Evolutionary conservation across 2,888 invertebrate species (phyloP).

Genomic region (Leuctra nigra): DNA sequence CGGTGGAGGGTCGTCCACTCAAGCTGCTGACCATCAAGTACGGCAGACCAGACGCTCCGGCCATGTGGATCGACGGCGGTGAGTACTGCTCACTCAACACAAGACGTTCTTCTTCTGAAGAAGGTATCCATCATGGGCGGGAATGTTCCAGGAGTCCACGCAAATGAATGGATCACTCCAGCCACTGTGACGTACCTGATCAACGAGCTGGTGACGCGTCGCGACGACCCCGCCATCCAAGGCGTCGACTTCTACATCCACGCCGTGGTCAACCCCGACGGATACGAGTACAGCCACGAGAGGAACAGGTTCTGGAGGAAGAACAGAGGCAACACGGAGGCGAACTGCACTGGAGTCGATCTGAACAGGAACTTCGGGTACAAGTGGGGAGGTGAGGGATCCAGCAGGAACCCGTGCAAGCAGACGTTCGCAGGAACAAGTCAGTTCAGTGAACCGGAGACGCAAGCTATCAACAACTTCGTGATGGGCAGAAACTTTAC

Average conservation of each 20-base stretch:
- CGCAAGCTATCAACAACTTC: conserved; percentile 55
- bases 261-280: conserved; percentile 75
- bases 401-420: conserved; percentile 73
- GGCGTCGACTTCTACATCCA: conserved; percentile 61
- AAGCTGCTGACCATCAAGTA: conserved; percentile 48
- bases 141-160: conserved; percentile 77
- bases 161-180: conserved; percentile 84
- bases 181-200: conserved; percentile 72
- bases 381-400: conserved; percentile 80
- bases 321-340: conserved; percentile 46
- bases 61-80: conserved; percentile 45
- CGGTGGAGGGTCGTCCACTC: conserved; percentile 65
- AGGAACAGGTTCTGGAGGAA: conserved; percentile 69
- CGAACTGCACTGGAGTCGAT: conserved; percentile 64
- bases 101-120: too few relatives aligned
- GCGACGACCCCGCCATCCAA: conserved; percentile 47
- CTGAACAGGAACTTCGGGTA: conserved; percentile 84
- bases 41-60: conserved; percentile 30
- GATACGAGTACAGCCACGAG: conserved; percentile 76
- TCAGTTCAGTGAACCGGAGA: conserved; percentile 85
- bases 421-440: conserved; percentile 72
- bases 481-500: conserved; percentile 35
- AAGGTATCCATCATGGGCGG: too few relatives aligned
- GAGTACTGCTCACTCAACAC: too few relatives aligned
- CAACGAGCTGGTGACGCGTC: conserved; percentile 61